Base-by-base conservation (phyloP, 2,888 invertebrate genomes). In the Pyralis farinalis region DNA sequence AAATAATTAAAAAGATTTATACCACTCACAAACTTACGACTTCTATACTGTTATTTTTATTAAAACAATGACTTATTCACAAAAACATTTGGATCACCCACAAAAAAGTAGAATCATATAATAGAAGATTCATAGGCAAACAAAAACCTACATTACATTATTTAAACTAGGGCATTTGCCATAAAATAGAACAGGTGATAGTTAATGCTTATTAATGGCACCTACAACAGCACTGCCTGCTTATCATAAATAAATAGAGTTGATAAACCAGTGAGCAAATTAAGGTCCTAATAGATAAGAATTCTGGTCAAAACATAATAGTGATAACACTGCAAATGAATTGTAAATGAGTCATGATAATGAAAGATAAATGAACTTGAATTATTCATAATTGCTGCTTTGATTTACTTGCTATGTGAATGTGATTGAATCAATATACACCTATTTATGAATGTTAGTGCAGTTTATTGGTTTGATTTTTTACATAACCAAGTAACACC, bases 311-410 rank as follows among this genome's bases (percentile, higher is more conserved):
- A 33, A 38, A 33, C 32, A 38, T 16, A 20, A 30, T 31, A 33
- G 9, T 38, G 38, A 38, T 38, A 38, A 32, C 25, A 32, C 12
- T 25, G 25, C 12, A 11, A 32, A 22, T 31, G 22, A 32, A 32
- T 27, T 25, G 25, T 32, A 33, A 16, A 33, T 38, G 32, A 38
- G 30, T 37, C 32, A 32, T 33, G 38, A 38, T 38, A 38, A 38
- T 33, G 16, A 38, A 32, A 10, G 37, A 38, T 38, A 38, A 31
- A 33, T 22, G 12, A 32, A 32, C 27, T 27, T 38, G 32, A 38
- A 32, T 32, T 30, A 37, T 37, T 32, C 25, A 16, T 38, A 38
- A 38, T 38, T 33, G 27, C 7, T 27, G 38, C n/a, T 8, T 7
- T 38, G 38, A 38, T 38, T 38, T 32, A 38, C 12, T 16, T 27